A percentile compares a stretch with the other conserved stretches of the same genome.
Conservation (phyloP, 2,888 invertebrate species). For the Sepioteuthis lessoniana region DNA sequence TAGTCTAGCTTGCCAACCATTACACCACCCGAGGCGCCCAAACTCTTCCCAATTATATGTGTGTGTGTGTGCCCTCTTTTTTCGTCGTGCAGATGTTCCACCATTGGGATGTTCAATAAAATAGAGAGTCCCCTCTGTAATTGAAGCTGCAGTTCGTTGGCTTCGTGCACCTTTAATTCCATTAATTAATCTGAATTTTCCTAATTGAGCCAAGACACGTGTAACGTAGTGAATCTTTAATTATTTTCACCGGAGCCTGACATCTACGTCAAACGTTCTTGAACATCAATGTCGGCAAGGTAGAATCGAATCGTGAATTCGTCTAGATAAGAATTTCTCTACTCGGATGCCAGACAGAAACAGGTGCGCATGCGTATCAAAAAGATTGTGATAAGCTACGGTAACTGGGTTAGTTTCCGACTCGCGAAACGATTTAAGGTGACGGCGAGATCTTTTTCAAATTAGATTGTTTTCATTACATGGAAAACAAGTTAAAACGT, state of each 20-base stretch:
- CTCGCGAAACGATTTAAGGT: neutral
- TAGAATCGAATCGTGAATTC: neutral
- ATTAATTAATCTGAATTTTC: conserved; percentile 20
- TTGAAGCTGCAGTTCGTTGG: neutral
- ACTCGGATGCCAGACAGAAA: neutral
- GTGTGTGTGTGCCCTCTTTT: neutral
- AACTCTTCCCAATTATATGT: too few species aligned
- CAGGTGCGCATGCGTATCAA: neutral
- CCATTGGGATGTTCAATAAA: neutral
- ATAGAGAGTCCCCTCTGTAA: neutral
- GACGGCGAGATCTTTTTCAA: neutral
- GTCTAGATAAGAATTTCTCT: neutral
- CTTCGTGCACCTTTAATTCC: neutral
- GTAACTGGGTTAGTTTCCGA: neutral
- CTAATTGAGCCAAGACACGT: neutral
- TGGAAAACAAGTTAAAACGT: neutral
- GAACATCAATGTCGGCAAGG: neutral
- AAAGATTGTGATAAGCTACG: neutral
- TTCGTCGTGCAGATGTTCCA: neutral
- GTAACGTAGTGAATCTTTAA: conserved; percentile 33
- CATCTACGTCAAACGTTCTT: neutral
- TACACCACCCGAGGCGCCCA: too few species aligned
- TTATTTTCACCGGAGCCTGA: neutral
- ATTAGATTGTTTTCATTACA: conserved; percentile 23
- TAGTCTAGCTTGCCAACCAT: too few species aligned